Base-by-base conservation (phyloP, 2,888 invertebrate genomes). In the Isoperla grammatica region DNA sequence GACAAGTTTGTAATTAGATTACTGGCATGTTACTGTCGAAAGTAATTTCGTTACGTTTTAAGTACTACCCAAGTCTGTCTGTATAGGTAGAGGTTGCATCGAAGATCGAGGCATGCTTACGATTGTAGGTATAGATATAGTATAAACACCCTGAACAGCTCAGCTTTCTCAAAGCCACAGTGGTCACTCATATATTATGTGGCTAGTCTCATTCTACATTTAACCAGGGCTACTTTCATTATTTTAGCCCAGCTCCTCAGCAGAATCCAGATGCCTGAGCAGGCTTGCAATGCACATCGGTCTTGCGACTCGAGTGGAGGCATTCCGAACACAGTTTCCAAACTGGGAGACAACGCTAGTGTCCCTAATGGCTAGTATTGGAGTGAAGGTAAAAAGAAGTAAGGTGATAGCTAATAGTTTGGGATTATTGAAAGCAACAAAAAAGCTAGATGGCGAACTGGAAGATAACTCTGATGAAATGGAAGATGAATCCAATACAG, bases 321-420 rank as follows among this genome's bases (percentile, higher is more conserved):
- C 35, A 20, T 19, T 53, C 8, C 37, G 15, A 53, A 9, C 53
- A 9, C 15, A 39, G 39, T 53, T 37, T 53, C 53, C 53, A 6
- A 37, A 15, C 12, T 37, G 13, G 17, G 17, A 37, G 37, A 19
- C 37, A 22, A 39, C 15, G 2, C 17, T 53, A 19, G 17, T 9
- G 13, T 2, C 2, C 2, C 3, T 39, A 12, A 15, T 53, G 3
- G 37, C 12, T 2, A 53, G 15, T n/a, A 9, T 53, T 19, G 53
- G 53, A 19, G 37, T 53, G 3, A 53, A 53, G n/a, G 37, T n/a
- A 13, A 50, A 39, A 39, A 37, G 20, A 53, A 53, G 12, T 17
- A 39, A 53, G 19, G 11, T 15, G 3, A 6, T 15, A 12, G n/a
- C 13, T 6, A 40, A 4, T 3, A 40, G 42, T 29, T 29, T 40